A percentile compares a stretch with the other conserved stretches of the same genome.
These are phyloP conservation scores for Mamestra configurata DNA, from an alignment of 1,140 invertebrate species.

Conservation along the genomic window DNA sequence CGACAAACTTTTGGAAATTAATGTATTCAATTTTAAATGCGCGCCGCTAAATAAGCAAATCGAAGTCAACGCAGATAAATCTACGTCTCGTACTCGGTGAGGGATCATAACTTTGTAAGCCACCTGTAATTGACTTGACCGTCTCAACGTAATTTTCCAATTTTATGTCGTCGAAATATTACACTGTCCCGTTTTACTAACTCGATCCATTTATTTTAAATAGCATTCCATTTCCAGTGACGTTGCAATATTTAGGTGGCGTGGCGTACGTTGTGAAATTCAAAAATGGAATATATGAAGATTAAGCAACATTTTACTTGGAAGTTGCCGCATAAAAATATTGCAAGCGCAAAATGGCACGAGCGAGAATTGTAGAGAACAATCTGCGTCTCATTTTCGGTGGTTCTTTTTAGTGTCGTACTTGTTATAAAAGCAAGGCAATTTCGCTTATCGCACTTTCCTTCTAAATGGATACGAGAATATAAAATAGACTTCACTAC, in stretches of 20 bases:
- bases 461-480: conserved; percentile 52
- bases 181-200: conserved; percentile 54
- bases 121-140: conserved; percentile 73
- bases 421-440: conserved; percentile 55
- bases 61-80: conserved; percentile 73
- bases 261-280: conserved; percentile 21
- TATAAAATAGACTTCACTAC: conserved; percentile 49
- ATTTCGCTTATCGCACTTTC: conserved; percentile 52
- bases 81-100: conserved; percentile 63
- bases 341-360: conserved; percentile 48
- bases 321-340: conserved; percentile 45
- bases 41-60: conserved; percentile 71
- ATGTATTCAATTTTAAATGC: conserved; percentile 69
- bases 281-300: conserved; percentile 42
- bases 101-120: conserved; percentile 78
- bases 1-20: conserved; percentile 69
- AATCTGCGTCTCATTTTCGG: conserved; percentile 49
- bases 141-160: conserved; percentile 70
- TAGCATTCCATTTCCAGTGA: conserved; percentile 27
- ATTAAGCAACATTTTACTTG: conserved; percentile 32
- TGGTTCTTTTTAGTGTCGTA: conserved; percentile 49
- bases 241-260: conserved; percentile 19
- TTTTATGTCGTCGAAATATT: conserved; percentile 57
- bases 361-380: conserved; percentile 36
- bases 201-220: conserved; percentile 67